Evolutionary conservation across 2,888 invertebrate species (phyloP).

Genomic region (Electrophaes corylata): DNA sequence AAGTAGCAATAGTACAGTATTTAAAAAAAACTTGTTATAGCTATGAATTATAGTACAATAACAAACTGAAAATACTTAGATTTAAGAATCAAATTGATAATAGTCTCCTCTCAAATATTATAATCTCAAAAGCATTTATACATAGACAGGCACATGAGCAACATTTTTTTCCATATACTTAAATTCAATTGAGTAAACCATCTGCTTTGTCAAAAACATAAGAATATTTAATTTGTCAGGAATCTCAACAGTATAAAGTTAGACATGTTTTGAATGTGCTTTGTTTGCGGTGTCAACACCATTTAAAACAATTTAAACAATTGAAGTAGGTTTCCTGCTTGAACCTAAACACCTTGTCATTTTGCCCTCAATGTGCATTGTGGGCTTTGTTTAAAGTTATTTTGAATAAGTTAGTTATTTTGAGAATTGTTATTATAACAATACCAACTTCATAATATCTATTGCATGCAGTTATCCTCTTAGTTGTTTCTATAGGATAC

Average conservation of each 20-base stretch:
- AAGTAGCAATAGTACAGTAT: background rate
- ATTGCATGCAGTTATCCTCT: too few relatives aligned
- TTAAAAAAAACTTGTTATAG: background rate
- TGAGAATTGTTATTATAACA: background rate
- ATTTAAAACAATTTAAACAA: conserved; percentile 29
- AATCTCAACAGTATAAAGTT: background rate
- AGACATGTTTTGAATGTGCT: conserved; percentile 5
- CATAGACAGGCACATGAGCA: too few relatives aligned
- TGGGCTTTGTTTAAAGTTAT: conserved; percentile 1
- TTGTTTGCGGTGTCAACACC: conserved; percentile 19
- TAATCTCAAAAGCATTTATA: background rate
- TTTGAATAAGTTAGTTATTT: too few relatives aligned
- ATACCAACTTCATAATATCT: too few relatives aligned
- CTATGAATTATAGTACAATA: background rate
- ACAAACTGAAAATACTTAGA: background rate
- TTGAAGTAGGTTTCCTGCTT: conserved; percentile 31
- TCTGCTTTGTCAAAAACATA: background rate
- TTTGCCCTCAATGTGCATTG: conserved; percentile 28
- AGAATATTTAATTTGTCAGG: background rate
- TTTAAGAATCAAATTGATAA: background rate
- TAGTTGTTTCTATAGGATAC: too few relatives aligned
- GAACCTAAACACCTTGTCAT: conserved; percentile 25
- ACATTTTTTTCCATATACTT: too few relatives aligned
- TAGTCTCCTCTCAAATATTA: too few relatives aligned
- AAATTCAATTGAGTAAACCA: too few relatives aligned